These are phyloP conservation scores for Irena cyanogastra DNA, from an alignment of 2,113 vertebrate species.

Conservation along the genomic window DNA sequence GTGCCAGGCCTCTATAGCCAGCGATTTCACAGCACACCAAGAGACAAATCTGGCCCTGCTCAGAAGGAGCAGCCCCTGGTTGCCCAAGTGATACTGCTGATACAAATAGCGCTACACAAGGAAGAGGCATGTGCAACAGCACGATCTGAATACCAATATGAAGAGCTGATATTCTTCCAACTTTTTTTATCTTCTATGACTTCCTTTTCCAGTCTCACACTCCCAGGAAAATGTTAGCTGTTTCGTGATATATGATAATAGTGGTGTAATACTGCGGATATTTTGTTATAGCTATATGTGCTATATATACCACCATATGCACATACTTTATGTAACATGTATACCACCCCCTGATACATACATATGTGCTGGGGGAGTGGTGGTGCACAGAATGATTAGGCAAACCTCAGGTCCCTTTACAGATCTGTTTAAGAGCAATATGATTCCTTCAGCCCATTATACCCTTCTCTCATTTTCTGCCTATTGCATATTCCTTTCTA, in stretches of 20 bases:
- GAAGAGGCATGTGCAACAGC: not conserved
- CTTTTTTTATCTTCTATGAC: not conserved
- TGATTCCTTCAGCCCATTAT: not conserved
- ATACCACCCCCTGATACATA: not conserved
- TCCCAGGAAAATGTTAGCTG: not conserved
- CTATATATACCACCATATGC: not conserved
- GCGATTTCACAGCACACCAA: rapidly evolving
- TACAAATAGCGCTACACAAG: rapidly evolving
- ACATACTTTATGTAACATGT: not conserved
- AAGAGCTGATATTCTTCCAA: not conserved
- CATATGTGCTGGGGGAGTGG: not conserved
- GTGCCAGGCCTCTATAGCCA: rapidly evolving
- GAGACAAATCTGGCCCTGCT: not conserved
- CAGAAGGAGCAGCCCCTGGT: not conserved
- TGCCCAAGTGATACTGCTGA: not conserved
- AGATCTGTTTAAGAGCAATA: not conserved
- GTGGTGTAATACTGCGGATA: rapidly evolving
- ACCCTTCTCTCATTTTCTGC: not conserved
- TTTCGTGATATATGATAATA: not conserved
- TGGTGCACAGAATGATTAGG: not conserved
- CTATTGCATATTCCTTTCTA: not conserved
- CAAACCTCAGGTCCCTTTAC: not conserved
- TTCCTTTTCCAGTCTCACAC: not conserved
- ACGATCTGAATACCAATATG: not conserved
- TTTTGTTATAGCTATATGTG: not conserved